phyloP scores from a whole-genome alignment of 2,113 vertebrate genomes.

The Halichoerus grypus region DNA sequence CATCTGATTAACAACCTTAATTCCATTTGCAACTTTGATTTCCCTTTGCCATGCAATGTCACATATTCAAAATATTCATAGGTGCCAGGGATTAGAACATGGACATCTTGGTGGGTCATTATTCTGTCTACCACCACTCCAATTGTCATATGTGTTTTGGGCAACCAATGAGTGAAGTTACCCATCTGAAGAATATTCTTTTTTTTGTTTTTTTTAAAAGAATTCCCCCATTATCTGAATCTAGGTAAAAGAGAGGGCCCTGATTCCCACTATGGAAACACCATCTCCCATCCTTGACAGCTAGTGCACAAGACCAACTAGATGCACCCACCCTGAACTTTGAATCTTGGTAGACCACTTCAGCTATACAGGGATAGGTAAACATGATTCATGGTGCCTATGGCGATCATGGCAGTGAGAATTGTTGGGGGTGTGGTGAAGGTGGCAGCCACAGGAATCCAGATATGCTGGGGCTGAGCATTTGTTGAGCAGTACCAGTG shows the following conservation, averaged over 20 bases:
- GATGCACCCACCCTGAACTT: not conserved
- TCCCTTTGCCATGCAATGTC: not conserved
- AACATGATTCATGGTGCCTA: not conserved
- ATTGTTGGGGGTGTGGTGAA: too few species aligned
- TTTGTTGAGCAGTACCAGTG: too few species aligned
- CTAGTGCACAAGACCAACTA: not conserved
- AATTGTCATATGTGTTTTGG: accelerated
- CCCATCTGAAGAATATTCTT: not conserved
- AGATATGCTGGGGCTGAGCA: not conserved
- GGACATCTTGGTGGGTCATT: not conserved
- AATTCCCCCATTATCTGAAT: not conserved
- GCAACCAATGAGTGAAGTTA: too few species aligned
- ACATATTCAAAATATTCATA: not conserved
- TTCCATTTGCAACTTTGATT: not conserved
- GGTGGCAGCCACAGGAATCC: accelerated
- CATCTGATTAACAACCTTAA: not conserved
- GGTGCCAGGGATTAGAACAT: not conserved
- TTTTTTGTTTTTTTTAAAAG: not conserved
- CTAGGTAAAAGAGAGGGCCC: not conserved
- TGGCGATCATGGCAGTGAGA: not conserved
- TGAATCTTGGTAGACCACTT: not conserved
- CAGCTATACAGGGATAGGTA: accelerated
- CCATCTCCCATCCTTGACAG: not conserved
- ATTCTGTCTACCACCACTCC: not conserved
- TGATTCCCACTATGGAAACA: not conserved